phyloP scores from a whole-genome alignment of 1,140 invertebrate genomes.

The Globodera ellingtonae region DNA sequence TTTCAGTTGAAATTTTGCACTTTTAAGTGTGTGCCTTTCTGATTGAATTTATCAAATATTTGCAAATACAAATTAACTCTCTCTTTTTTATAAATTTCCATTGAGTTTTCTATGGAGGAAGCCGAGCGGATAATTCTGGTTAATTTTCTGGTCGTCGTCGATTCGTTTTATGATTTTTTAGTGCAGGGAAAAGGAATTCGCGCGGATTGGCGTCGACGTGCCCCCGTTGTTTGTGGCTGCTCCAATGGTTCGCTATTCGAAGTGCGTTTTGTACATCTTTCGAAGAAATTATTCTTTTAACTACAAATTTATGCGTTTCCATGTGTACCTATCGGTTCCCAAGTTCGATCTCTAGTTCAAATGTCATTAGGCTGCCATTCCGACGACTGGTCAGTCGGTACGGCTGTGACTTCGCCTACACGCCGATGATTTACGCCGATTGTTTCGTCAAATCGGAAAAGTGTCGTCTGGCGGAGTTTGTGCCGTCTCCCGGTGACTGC shows the following conservation, averaged over 20 bases:
- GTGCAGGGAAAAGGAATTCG: conserved; percentile 43
- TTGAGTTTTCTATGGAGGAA: background rate
- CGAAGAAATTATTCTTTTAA: background rate
- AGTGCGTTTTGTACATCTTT: conserved; percentile 70
- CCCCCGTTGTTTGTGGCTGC: conserved; percentile 80
- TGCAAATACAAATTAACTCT: background rate
- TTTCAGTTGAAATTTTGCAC: background rate
- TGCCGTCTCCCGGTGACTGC: conserved; percentile 75
- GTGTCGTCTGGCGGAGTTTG: conserved; percentile 84
- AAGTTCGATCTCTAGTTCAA: conserved; percentile 8
- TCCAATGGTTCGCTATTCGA: conserved; percentile 94
- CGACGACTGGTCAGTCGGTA: conserved; percentile 80
- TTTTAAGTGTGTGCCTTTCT: background rate
- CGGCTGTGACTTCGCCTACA: conserved; percentile 85
- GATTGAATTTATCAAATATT: background rate
- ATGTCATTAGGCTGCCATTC: conserved; percentile 76
- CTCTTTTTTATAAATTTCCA: too few species aligned
- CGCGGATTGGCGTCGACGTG: conserved; percentile 71
- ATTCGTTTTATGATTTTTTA: conserved; percentile 34
- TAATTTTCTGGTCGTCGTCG: background rate
- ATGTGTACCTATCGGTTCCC: too few species aligned
- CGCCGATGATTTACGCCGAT: conserved; percentile 83
- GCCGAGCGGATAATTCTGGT: background rate
- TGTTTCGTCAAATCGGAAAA: conserved; percentile 85
- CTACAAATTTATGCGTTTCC: background rate